These are phyloP conservation scores for Lerema accius DNA, from an alignment of 1,140 invertebrate species.

Conservation along the genomic window DNA sequence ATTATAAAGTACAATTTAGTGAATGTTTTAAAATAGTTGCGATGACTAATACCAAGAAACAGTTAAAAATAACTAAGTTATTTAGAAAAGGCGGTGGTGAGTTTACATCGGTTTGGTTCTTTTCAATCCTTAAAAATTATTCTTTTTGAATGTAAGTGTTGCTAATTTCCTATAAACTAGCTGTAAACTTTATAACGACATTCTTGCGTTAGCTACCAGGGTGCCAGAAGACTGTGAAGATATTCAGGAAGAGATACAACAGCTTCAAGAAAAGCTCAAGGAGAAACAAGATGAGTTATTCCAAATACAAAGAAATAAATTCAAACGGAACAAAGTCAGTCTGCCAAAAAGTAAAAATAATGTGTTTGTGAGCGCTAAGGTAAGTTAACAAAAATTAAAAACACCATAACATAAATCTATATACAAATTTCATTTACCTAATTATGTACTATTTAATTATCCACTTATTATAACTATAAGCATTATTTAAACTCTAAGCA, in stretches of 20 bases:
- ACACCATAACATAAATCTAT: too few species aligned
- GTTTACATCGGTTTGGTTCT: slow-evolving; percentile 1
- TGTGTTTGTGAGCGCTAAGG: slow-evolving; percentile 60
- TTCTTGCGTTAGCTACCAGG: slow-evolving; percentile 36
- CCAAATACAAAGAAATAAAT: slow-evolving; percentile 60
- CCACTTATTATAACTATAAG: too few species aligned
- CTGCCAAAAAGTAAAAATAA: slow-evolving; percentile 48
- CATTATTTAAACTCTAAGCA: too few species aligned
- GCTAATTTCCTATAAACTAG: neutral
- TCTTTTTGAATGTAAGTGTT: too few species aligned
- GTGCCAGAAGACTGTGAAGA: slow-evolving; percentile 57
- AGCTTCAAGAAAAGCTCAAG: slow-evolving; percentile 52
- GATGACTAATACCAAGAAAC: slow-evolving; percentile 50
- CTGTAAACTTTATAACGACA: slow-evolving; percentile 2
- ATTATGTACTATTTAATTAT: too few species aligned
- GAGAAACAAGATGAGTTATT: slow-evolving; percentile 67
- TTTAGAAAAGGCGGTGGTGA: slow-evolving; percentile 61
- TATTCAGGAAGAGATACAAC: slow-evolving; percentile 53
- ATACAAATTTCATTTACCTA: too few species aligned
- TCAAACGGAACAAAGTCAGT: slow-evolving; percentile 47
- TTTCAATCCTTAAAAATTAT: too few species aligned
- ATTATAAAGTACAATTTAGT: too few species aligned
- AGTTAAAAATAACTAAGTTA: slow-evolving; percentile 66
- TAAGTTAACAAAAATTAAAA: slow-evolving; percentile 23
- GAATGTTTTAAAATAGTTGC: slow-evolving; percentile 21